Base-by-base conservation (phyloP, 2,888 invertebrate species). In the Brachyptera risi region DNA sequence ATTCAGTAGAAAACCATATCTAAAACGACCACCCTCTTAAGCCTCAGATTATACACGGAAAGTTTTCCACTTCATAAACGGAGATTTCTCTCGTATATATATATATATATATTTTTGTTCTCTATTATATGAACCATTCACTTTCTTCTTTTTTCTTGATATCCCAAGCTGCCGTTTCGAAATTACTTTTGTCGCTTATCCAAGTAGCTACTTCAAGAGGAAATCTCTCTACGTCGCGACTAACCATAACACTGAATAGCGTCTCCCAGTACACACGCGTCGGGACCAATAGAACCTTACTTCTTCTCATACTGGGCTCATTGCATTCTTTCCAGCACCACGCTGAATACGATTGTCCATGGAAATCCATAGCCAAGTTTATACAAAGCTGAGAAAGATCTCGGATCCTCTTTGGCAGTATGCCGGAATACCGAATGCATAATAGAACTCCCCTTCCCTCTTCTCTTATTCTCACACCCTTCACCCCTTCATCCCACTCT, bases 61-160 rank as follows among this genome's bases (percentile, higher is more conserved):
- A 62, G 54, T 59, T 61, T 62, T 58, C 58, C 58, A 58, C 59
- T 59, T 62, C 59, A 59, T 62, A 62, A 59, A 59, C 54, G 51
- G 44, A 61, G 27, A 58, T 54, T 54, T 54, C 35, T 37, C 54
- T 54, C 37, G 35, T n/a, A n/a, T n/a, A n/a, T n/a, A n/a, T n/a
- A n/a, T n/a, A 23, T n/a, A n/a, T n/a, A n/a, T n/a, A n/a, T n/a
- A n/a, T n/a, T n/a, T n/a, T n/a, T n/a, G 24, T 51, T 51, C 27
- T 42, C 42, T 21, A 5, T 42, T 9, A n/a, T n/a, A n/a, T n/a
- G n/a, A n/a, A n/a, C 23, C 47, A 47, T 47, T 47, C 47, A 47
- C 47, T 54, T 54, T 54, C 35, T 35, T 44, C 44, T 11, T 44
- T 44, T n/a, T 47, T 21, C 49, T 24, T 50, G 26, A 51, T 38